These are phyloP conservation scores for Hyphantria cunea DNA, from an alignment of 1,140 invertebrate species.

Conservation along the genomic window DNA sequence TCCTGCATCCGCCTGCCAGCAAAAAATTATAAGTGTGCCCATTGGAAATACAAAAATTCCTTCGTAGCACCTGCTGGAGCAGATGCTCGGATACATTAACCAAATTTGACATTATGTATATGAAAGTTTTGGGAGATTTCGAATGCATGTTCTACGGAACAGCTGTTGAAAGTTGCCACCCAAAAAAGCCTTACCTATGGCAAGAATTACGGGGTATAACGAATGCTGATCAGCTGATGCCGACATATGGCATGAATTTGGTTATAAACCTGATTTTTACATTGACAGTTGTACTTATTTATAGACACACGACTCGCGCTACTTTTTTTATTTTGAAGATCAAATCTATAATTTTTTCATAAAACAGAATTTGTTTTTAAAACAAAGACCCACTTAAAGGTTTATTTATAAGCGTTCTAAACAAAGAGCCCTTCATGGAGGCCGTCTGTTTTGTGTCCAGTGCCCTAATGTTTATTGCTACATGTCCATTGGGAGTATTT, in stretches of 20 bases:
- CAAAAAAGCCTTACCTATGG: slow-evolving; percentile 58
- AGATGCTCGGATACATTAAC: slow-evolving; percentile 57
- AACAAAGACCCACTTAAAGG: slow-evolving; percentile 46
- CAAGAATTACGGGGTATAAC: slow-evolving; percentile 40
- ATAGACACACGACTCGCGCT: slow-evolving; percentile 17
- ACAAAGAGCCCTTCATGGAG: slow-evolving; percentile 48
- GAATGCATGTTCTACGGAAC: slow-evolving; percentile 49
- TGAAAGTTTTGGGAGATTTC: slow-evolving; percentile 56
- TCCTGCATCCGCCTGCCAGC: neutral
- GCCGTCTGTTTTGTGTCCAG: slow-evolving; percentile 67
- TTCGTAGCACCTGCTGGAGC: slow-evolving; percentile 57
- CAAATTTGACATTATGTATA: slow-evolving; percentile 37
- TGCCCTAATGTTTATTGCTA: slow-evolving; percentile 59
- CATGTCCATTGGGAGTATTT: slow-evolving; percentile 41
- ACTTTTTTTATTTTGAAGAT: slow-evolving; percentile 13
- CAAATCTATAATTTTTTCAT: too few species aligned
- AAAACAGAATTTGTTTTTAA: neutral
- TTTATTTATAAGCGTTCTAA: slow-evolving; percentile 63
- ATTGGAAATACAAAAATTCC: slow-evolving; percentile 61
- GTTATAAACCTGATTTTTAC: slow-evolving; percentile 6
- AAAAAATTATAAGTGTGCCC: neutral
- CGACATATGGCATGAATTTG: slow-evolving; percentile 27
- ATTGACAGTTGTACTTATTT: neutral
- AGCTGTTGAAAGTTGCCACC: slow-evolving; percentile 51
- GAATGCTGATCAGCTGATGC: slow-evolving; percentile 59